Conservation (phyloP, 2,113 vertebrate species). For the Acanthisitta chloris region DNA sequence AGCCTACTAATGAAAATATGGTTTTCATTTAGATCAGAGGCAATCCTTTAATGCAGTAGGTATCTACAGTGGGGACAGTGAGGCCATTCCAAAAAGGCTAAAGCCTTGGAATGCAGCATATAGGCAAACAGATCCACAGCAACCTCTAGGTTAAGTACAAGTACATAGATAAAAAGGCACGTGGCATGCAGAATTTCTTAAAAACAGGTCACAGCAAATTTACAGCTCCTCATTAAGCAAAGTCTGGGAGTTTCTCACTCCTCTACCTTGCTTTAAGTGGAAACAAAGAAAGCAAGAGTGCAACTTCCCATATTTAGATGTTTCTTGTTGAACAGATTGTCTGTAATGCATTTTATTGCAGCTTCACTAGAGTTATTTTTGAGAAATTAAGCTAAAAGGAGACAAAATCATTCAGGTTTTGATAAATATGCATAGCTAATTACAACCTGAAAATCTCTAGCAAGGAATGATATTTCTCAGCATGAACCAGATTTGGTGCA, state of each 20-base stretch:
- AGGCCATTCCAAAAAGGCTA: not conserved
- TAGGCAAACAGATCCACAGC: not conserved
- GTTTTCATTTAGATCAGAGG: not conserved
- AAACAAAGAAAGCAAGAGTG: not conserved
- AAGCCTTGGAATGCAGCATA: not conserved
- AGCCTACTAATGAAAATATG: rapidly evolving
- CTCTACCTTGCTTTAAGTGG: not conserved
- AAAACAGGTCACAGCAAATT: not conserved
- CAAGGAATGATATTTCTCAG: not conserved
- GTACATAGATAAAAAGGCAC: not conserved
- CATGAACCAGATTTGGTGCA: not conserved
- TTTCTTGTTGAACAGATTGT: not conserved
- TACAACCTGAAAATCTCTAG: not conserved
- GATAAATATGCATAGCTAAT: not conserved
- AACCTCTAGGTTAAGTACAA: not conserved
- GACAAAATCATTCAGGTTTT: not conserved
- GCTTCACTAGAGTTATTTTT: not conserved
- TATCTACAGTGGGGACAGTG: not conserved
- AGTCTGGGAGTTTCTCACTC: not conserved
- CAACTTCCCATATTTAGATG: not conserved
- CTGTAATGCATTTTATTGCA: not conserved
- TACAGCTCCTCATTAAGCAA: not conserved
- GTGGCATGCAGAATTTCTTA: not conserved
- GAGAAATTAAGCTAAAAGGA: not conserved
- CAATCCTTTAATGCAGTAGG: not conserved